A percentile compares a stretch with the other conserved stretches of the same genome.
Evolutionary conservation across 2,113 vertebrate species (phyloP).

Genomic region (Oncorhynchus tshawytscha): DNA sequence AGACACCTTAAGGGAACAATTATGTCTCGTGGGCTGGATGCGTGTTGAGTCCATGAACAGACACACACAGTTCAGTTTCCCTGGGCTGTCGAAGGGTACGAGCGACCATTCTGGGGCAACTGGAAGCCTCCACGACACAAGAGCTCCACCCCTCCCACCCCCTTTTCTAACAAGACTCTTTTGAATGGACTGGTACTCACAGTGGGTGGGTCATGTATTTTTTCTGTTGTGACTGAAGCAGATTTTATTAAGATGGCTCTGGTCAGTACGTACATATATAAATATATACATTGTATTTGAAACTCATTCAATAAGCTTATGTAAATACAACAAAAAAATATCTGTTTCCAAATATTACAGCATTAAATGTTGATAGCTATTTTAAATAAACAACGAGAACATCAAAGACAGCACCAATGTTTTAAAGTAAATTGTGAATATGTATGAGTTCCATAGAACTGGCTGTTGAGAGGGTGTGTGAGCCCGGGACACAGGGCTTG

Average conservation of each 20-base stretch:
- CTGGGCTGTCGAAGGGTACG: conserved; percentile 15
- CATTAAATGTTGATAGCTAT: conserved; percentile 66
- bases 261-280: conserved; percentile 39
- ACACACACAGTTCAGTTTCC: conserved; percentile 29
- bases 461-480: conserved; percentile 31
- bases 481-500: conserved; percentile 5
- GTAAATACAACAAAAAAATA: conserved; percentile 69
- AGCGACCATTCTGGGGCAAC: conserved; percentile 4
- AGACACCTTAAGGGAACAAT: background rate
- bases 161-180: conserved; percentile 39
- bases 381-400: conserved; percentile 58
- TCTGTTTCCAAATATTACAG: conserved; percentile 71
- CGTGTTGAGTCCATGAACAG: conserved; percentile 1
- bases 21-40: background rate
- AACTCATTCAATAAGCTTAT: conserved; percentile 68
- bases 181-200: conserved; percentile 26
- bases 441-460: conserved; percentile 48
- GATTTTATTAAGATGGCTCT: conserved; percentile 28
- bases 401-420: conserved; percentile 62
- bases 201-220: conserved; percentile 20
- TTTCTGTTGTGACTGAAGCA: conserved; percentile 25
- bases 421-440: conserved; percentile 67
- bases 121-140: conserved; percentile 10
- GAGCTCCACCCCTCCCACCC: conserved; percentile 13
- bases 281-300: conserved; percentile 68